Conservation (phyloP, 2,888 invertebrate species). For the Boloria euphrosyne region DNA sequence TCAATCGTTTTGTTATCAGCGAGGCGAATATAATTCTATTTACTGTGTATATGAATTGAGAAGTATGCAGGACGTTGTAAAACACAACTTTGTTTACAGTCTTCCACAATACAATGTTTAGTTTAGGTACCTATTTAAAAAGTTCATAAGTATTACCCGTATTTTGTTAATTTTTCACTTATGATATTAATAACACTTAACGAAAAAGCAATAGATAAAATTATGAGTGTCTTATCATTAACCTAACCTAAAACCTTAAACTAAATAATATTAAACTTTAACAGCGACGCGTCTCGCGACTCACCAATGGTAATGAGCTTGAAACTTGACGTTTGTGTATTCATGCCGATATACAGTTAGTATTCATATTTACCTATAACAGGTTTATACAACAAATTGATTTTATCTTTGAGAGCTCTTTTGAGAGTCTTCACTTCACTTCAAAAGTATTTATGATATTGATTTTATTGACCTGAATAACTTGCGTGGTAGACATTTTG, state of each 20-base stretch:
- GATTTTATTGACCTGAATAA: not conserved
- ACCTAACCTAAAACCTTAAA: constrained; percentile 20
- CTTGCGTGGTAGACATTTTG: not conserved
- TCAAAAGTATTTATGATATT: not conserved
- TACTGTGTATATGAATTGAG: constrained; percentile 3
- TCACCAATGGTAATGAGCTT: too few species aligned
- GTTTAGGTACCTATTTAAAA: not conserved
- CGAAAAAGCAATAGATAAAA: not conserved
- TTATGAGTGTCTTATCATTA: not conserved
- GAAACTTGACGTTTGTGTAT: constrained; percentile 10
- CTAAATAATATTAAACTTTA: not conserved
- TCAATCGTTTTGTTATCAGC: constrained; percentile 45
- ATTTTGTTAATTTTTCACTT: not conserved
- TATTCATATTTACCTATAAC: not conserved
- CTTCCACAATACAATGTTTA: not conserved
- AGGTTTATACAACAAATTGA: constrained; percentile 4
- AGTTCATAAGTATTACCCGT: not conserved
- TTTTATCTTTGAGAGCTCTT: constrained; percentile 6
- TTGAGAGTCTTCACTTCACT: not conserved
- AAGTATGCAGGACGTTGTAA: constrained; percentile 5
- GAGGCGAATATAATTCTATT: constrained; percentile 30
- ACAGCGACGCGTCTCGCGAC: constrained; percentile 6
- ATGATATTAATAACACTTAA: not conserved
- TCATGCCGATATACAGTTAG: constrained; percentile 21
- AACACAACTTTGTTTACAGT: not conserved